Conservation (phyloP, 2,113 vertebrate genomes). For the Anoplopoma fimbria region DNA sequence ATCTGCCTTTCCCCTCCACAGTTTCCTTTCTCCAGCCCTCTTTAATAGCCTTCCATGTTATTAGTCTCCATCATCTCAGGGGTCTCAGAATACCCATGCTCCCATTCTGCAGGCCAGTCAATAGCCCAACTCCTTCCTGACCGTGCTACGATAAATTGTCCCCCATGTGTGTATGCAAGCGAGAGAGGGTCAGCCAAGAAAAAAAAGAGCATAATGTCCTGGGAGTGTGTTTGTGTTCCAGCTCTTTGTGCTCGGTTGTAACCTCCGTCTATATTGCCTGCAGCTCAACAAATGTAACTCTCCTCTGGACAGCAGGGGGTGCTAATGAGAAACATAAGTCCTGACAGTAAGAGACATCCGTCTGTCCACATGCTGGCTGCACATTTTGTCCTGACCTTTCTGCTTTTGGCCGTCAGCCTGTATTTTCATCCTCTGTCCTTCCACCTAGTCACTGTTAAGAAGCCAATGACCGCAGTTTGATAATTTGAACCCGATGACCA, state of each 20-base stretch:
- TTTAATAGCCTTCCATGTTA: conserved; percentile 60
- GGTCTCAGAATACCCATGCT: conserved; percentile 42
- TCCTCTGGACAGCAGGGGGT: conserved; percentile 41
- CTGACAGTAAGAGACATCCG: conserved; percentile 36
- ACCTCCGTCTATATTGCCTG: conserved; percentile 23
- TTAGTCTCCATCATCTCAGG: conserved; percentile 57
- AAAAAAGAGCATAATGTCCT: conserved; percentile 37
- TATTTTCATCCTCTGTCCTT: conserved; percentile 17
- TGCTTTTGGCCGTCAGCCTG: conserved; percentile 42
- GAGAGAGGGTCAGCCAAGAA: conserved; percentile 20
- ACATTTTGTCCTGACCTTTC: conserved; percentile 70
- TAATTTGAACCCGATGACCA: not conserved
- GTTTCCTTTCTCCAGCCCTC: conserved; percentile 16
- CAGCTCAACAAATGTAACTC: not conserved
- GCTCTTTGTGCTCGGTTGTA: conserved; percentile 13
- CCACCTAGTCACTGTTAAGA: conserved; percentile 25
- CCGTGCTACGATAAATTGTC: conserved; percentile 44
- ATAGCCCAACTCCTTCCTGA: conserved; percentile 45
- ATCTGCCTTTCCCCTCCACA: conserved; percentile 26
- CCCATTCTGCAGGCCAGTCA: conserved; percentile 42
- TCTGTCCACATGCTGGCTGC: conserved; percentile 55
- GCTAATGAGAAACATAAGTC: conserved; percentile 28
- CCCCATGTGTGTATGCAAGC: conserved; percentile 32
- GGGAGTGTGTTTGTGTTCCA: conserved; percentile 17
- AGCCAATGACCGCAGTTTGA: conserved; percentile 10